These are phyloP conservation scores for Ranitomeya variabilis DNA, from an alignment of 2,113 vertebrate genomes.

Conservation along the genomic window DNA sequence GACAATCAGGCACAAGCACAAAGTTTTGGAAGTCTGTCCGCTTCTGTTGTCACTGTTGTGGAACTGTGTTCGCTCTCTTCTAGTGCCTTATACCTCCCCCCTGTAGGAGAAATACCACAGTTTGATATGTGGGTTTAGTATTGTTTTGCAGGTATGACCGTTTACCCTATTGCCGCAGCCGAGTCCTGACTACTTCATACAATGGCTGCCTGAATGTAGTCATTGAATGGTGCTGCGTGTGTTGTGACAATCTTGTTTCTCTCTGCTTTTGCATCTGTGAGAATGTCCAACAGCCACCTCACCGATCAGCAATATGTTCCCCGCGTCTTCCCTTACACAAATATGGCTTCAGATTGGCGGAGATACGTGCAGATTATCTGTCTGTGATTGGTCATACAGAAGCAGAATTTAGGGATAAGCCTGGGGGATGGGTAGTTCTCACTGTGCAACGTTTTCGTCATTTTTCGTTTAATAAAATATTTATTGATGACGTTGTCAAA, in stretches of 20 bases:
- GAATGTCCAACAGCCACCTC: not conserved
- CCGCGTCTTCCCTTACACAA: not conserved
- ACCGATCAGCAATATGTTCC: conserved; percentile 13
- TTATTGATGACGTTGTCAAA: conserved; percentile 44
- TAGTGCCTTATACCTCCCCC: conserved; percentile 36
- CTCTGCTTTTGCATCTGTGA: not conserved
- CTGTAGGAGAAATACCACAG: not conserved
- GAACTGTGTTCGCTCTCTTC: conserved; percentile 12
- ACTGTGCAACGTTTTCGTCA: conserved; percentile 48
- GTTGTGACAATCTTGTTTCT: not conserved
- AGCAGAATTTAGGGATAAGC: conserved; percentile 36
- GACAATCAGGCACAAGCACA: not conserved
- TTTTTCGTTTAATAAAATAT: conserved; percentile 54
- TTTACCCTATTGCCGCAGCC: conserved; percentile 2
- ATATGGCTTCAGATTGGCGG: not conserved
- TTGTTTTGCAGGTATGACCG: conserved; percentile 7
- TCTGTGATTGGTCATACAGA: conserved; percentile 45
- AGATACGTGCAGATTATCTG: not conserved
- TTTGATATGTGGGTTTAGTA: conserved; percentile 16
- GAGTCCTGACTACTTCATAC: not conserved
- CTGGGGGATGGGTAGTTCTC: not conserved
- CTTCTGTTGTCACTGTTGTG: conserved; percentile 16
- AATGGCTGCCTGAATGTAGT: conserved; percentile 4
- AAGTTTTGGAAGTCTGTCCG: not conserved
- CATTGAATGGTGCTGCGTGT: not conserved